These are phyloP conservation scores for Falco naumanni DNA, from an alignment of 2,797 vertebrate genomes.

Conservation along the genomic window DNA sequence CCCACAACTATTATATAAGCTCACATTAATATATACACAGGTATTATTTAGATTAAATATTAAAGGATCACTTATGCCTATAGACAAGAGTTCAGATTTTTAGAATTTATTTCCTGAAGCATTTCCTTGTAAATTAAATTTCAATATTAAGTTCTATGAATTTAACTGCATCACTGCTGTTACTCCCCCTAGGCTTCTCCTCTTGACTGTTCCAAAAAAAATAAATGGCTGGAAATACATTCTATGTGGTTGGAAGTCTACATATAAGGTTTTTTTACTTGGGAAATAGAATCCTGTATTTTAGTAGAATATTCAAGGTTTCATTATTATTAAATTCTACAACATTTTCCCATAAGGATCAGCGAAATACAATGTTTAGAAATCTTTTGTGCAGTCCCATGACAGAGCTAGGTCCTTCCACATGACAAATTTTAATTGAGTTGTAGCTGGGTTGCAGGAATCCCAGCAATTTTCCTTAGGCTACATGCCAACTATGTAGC, in stretches of 20 bases:
- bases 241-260: background rate
- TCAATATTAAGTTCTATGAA: background rate
- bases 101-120: background rate
- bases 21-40: background rate
- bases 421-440: constrained; percentile 60
- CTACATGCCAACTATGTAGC: background rate
- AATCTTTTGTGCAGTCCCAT: background rate
- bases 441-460: background rate
- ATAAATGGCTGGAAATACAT: background rate
- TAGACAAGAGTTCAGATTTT: background rate
- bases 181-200: background rate
- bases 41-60: background rate
- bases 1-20: background rate
- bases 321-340: background rate
- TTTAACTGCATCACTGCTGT: background rate
- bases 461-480: background rate
- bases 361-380: background rate
- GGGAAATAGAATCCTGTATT: background rate
- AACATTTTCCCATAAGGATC: background rate
- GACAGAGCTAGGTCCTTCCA: constrained; percentile 34
- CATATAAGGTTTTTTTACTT: background rate
- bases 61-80: background rate
- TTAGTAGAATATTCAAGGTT: background rate
- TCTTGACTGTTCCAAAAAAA: background rate
- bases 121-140: background rate